Percentiles rank a stretch among this genome's conserved stretches.
phyloP scores from a whole-genome alignment of 2,113 vertebrate species.

The Regulus satrapa region DNA sequence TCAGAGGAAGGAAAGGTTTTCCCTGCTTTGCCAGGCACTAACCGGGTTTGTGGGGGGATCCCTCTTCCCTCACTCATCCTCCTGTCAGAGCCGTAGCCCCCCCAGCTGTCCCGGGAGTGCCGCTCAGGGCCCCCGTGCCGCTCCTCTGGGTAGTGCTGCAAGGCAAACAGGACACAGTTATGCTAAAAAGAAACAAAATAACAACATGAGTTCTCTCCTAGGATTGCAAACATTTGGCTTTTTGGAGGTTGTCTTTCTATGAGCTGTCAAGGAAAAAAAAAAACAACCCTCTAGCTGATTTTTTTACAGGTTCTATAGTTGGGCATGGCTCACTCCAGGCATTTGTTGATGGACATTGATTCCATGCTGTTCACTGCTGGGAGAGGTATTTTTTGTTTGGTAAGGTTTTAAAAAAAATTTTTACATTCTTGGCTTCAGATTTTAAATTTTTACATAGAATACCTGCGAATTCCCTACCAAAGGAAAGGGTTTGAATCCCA shows the following conservation, averaged over 20 bases:
- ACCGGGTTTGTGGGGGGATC: conserved; percentile 68
- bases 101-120: conserved; percentile 83
- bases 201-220: rapidly evolving
- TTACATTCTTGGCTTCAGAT: not conserved
- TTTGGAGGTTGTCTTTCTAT: not conserved
- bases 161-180: not conserved
- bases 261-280: not conserved
- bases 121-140: conserved; percentile 75
- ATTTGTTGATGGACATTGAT: not conserved
- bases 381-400: not conserved
- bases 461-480: not conserved
- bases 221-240: not conserved
- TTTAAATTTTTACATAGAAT: rapidly evolving
- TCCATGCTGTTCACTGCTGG: rapidly evolving
- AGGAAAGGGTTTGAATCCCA: not conserved
- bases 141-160: conserved; percentile 85
- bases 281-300: rapidly evolving
- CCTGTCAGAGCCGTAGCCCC: conserved; percentile 79
- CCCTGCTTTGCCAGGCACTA: not conserved
- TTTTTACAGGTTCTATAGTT: not conserved
- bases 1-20: not conserved
- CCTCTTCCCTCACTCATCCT: conserved; percentile 74
- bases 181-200: too few relatives aligned
- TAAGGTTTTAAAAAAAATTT: too few relatives aligned
- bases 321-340: rapidly evolving